phyloP scores from a whole-genome alignment of 2,888 invertebrate species.

The Himalopsyche tibetana region DNA sequence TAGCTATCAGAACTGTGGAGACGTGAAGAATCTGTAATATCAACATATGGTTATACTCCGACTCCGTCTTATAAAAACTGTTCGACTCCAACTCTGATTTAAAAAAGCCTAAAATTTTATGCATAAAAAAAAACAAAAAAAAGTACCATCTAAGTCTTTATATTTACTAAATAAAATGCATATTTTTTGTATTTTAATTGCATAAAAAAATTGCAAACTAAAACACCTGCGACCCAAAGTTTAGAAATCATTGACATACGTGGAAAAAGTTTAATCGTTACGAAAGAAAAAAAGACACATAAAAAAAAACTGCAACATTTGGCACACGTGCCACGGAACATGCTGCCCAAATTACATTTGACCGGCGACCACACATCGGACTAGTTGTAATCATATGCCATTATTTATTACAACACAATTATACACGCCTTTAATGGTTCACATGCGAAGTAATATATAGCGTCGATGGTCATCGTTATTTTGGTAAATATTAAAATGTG shows the following conservation, averaged over 20 bases:
- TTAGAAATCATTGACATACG: not conserved
- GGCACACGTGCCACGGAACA: constrained; percentile 6
- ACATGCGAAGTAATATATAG: not conserved
- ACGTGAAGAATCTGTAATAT: too few species aligned
- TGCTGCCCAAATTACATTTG: constrained; percentile 9
- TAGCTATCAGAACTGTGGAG: too few species aligned
- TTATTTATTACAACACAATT: constrained; percentile 12
- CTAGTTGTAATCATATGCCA: not conserved
- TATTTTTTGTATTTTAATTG: too few species aligned
- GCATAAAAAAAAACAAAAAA: too few species aligned
- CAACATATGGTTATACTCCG: too few species aligned
- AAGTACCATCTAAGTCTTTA: too few species aligned
- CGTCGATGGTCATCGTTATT: not conserved
- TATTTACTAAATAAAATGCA: too few species aligned
- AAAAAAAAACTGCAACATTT: constrained; percentile 30
- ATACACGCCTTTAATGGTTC: not conserved
- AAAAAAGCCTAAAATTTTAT: too few species aligned
- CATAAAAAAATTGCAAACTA: too few species aligned
- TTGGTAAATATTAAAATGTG: not conserved
- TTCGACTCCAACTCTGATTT: too few species aligned
- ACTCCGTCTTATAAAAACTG: too few species aligned
- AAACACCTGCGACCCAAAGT: too few species aligned
- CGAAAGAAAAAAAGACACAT: not conserved
- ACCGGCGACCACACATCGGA: constrained; percentile 22
- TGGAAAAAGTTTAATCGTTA: constrained; percentile 2